Base-by-base conservation (phyloP, 2,113 vertebrate genomes). In the Benitochromis conjunctus region DNA sequence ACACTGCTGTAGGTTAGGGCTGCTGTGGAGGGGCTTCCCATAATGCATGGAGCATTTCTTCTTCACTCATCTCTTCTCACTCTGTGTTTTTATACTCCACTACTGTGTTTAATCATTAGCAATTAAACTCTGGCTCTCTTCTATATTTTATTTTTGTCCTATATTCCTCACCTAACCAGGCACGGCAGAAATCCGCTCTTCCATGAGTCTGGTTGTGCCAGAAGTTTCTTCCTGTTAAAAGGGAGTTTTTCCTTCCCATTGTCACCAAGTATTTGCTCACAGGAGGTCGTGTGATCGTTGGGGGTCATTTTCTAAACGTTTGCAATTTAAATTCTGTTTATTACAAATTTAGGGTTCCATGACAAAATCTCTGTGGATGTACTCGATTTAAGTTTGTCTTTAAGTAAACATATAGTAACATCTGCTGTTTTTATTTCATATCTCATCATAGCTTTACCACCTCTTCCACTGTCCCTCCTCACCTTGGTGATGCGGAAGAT, bases 401-500 rank as follows among this genome's bases (percentile, higher is more conserved):
- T 29, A 48, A 74, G 41, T 48, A 48, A 76, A 31, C 14, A 5
- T 5, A 0, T 31, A 18, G n/a, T n/a, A n/a, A n/a, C 1, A 48
- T 48, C 9, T 51, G 0, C 13, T 6, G 0, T 53, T 54, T 54
- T 78, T 55, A 78, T 36, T 77, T 77, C 48, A 29, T 51, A 51
- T 51, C 51, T 51, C 43, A 29, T 76, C 69, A 48, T 74, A 29
- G 62, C 62, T 66, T 38, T 66, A 2, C 62, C 6, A 66, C 60
- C 62, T 14, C 36, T 66, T 41, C n/a, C 36, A 21, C 7, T n/a
- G 9, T 41, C n/a, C 62, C 38, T 16, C 34, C 85, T 95, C 96
- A 98, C 98, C 95, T 93, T 96, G 55, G 92, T 92, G 92, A 98
- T 90, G 31, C 81, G 96, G 94, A 98, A 98, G 94, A 97, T 83